phyloP scores from a whole-genome alignment of 2,888 invertebrate species.

The Cantharis rufa region DNA sequence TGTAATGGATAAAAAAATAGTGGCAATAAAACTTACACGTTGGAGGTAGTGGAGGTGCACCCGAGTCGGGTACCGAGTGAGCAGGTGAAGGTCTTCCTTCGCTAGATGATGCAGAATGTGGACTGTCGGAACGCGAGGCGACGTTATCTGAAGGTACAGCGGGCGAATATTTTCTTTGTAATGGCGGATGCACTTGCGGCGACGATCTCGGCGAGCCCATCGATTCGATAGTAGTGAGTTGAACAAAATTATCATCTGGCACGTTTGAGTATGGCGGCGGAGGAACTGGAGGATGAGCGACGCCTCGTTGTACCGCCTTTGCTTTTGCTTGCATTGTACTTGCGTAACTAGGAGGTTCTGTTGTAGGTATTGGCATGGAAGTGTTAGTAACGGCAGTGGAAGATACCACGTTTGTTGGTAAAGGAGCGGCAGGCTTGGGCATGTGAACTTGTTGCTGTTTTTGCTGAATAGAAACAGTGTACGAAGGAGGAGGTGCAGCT shows the following conservation, averaged over 20 bases:
- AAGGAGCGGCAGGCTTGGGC: conserved; percentile 53
- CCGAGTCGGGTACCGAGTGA: conserved; percentile 48
- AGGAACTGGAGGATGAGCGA: conserved; percentile 68
- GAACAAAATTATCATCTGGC: conserved; percentile 48
- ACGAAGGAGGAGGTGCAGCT: conserved; percentile 77
- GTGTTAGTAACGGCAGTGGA: conserved; percentile 55
- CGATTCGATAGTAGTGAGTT: conserved; percentile 57
- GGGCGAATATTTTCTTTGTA: conserved; percentile 74
- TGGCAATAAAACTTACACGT: conserved; percentile 46
- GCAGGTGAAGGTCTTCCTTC: conserved; percentile 58
- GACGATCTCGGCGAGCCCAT: conserved; percentile 57
- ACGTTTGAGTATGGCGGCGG: conserved; percentile 67
- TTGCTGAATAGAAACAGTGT: conserved; percentile 79
- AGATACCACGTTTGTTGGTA: conserved; percentile 43
- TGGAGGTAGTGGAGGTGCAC: conserved; percentile 57
- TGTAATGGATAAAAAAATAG: background rate
- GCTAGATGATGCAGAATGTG: conserved; percentile 54
- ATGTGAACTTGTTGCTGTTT: conserved; percentile 56
- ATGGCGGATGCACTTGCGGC: conserved; percentile 62
- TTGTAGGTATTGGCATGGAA: conserved; percentile 65
- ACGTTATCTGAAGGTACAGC: conserved; percentile 58
- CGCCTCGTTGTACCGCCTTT: conserved; percentile 70
- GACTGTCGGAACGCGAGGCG: conserved; percentile 61
- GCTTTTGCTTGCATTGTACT: conserved; percentile 81
- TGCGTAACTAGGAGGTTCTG: conserved; percentile 90